Evolutionary conservation across 2,888 invertebrate species (phyloP).

Genomic region (Lagria hirta): DNA sequence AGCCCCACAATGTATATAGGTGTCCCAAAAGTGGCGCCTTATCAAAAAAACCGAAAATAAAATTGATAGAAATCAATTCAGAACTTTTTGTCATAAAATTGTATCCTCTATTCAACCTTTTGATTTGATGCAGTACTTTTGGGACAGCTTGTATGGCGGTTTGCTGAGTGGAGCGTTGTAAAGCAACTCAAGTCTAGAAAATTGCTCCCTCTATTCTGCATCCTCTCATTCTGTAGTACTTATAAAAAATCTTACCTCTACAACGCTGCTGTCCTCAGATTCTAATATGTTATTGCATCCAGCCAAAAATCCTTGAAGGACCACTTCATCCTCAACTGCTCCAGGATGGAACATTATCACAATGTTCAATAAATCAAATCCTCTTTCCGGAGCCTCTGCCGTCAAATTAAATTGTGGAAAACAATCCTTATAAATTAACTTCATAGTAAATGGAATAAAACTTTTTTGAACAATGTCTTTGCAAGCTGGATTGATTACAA

Average conservation of each 20-base stretch:
- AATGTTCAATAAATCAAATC: slow-evolving; percentile 34
- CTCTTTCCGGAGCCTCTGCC: slow-evolving; percentile 28
- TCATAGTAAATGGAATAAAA: slow-evolving; percentile 30
- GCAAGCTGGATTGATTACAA: slow-evolving; percentile 26
- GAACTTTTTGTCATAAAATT: no score
- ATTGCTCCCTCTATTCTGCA: no score
- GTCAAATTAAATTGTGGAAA: slow-evolving; percentile 21
- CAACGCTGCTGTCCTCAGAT: slow-evolving; percentile 24
- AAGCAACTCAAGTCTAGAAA: no score
- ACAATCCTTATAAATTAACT: slow-evolving; percentile 28
- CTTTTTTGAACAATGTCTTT: slow-evolving; percentile 29
- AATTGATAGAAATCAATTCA: no score
- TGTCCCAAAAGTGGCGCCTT: no score
- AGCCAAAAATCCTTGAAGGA: slow-evolving; percentile 30
- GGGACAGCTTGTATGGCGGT: no score
- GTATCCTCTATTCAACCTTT: no score
- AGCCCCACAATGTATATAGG: no score
- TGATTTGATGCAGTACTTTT: no score
- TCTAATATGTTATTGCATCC: slow-evolving; percentile 24
- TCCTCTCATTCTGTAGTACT: no score
- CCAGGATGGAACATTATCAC: slow-evolving; percentile 28
- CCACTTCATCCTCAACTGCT: slow-evolving; percentile 28
- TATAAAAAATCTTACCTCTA: slow-evolving; percentile 25
- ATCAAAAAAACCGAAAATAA: no score
- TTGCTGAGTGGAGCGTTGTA: no score